Evolutionary conservation across 1,140 invertebrate species (phyloP), one percentile per base, ranked within the genome.

Genomic region (Pogonomyrmex barbatus): DNA sequence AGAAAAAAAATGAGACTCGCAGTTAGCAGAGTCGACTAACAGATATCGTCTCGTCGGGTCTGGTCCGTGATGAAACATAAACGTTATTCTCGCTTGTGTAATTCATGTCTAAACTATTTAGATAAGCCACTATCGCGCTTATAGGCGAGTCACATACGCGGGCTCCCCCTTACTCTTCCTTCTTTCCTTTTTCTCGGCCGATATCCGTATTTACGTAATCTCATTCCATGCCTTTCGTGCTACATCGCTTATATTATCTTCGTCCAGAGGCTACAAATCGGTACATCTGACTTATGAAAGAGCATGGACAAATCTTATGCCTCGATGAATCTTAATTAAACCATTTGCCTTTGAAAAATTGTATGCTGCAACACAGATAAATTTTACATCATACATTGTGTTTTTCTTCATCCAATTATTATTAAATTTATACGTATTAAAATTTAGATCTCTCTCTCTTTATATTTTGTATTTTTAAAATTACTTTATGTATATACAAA

Each of bases 71-170:
- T 89, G 90, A 92, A 92, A 91, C 84, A 87, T 87, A 90, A 91
- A 91, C 71, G 81, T 87, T 91, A 91, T 88, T 87, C 85, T 39
- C 76, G 90, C 90, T 91, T 91, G 92, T 91, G 90, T 92, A 92
- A 92, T 91, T 93, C 87, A 90, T 87, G 88, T 92, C 87, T 90
- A 91, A 91, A 89, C 90, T 91, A 92, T 90, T 92, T 91, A 92
- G 91, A 92, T 92, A 92, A 92, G 89, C 70, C 76, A 85, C 88
- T 93, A 92, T 92, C 91, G 87, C 91, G 87, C 78, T 77, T 89
- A 92, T 88, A 88, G 90, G 87, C 87, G 90, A 92, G 88, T 78
- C 85, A 90, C 63, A 91, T 90, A 92, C 85, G 85, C 86, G 36
- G 45, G 45, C 42, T 17, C 58, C 33, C 24, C 9, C 54, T 56